Evolutionary conservation across 1,140 invertebrate genomes (phyloP).

Genomic region (Neocloeon triangulifer): DNA sequence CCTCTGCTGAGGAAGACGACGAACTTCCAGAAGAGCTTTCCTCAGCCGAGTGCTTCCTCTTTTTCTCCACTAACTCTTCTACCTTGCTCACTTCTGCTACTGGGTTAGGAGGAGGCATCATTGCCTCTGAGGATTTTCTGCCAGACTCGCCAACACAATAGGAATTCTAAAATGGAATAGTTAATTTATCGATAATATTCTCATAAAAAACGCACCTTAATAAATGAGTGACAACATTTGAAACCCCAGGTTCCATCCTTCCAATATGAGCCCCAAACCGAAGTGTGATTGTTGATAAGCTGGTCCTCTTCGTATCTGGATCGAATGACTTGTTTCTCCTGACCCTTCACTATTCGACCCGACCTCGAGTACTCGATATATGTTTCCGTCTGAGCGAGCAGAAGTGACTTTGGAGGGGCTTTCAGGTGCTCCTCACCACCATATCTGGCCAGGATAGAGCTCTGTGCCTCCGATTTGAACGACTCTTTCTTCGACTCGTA

Average conservation of each 20-base stretch:
- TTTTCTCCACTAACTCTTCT: conserved; percentile 17
- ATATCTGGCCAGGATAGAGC: conserved; percentile 63
- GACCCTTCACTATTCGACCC: conserved; percentile 65
- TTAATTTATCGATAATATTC: conserved; percentile 1
- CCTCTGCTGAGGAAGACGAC: conserved; percentile 6
- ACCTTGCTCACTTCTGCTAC: conserved; percentile 9
- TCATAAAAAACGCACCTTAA: conserved; percentile 44
- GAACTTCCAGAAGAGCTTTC: conserved; percentile 10
- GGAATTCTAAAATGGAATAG: conserved; percentile 33
- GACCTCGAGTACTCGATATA: conserved; percentile 91
- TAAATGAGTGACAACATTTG: conserved; percentile 82
- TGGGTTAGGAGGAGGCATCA: conserved; percentile 11
- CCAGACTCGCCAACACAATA: conserved; percentile 71
- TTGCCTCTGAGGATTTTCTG: conserved; percentile 16
- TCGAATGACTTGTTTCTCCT: conserved; percentile 64
- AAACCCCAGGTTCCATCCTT: conserved; percentile 81
- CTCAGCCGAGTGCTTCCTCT: conserved; percentile 11
- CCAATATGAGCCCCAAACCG: conserved; percentile 94
- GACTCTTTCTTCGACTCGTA: conserved; percentile 76
- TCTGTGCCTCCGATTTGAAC: conserved; percentile 50
- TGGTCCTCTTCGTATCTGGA: conserved; percentile 93
- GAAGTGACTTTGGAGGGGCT: conserved; percentile 57
- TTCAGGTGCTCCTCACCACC: conserved; percentile 83
- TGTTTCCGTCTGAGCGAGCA: conserved; percentile 86
- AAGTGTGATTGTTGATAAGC: conserved; percentile 75